phyloP scores from a whole-genome alignment of 2,113 vertebrate species.

The Diphyllodes magnificus region DNA sequence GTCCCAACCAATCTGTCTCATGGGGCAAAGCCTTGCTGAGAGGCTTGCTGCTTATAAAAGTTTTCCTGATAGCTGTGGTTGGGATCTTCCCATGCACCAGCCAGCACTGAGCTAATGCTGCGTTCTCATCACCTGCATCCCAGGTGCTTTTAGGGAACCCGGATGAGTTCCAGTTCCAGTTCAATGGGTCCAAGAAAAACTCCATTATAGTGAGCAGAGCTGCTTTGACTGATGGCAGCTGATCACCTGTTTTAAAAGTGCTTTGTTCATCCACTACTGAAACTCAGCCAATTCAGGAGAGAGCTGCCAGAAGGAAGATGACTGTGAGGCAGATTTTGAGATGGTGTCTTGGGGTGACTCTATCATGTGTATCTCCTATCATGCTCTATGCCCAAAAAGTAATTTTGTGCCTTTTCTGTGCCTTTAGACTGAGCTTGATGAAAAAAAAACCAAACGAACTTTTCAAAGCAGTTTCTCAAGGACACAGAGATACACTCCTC shows the following conservation, averaged over 20 bases:
- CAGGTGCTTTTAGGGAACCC: neutral
- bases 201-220: neutral
- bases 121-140: neutral
- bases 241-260: neutral
- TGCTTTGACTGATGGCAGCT: neutral
- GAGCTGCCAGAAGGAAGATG: neutral
- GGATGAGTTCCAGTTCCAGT: neutral
- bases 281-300: neutral
- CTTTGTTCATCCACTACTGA: neutral
- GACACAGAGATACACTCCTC: too few species aligned
- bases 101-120: neutral
- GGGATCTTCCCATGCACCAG: neutral
- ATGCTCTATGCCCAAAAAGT: too few species aligned
- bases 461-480: too few species aligned
- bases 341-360: too few species aligned
- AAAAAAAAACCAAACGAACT: too few species aligned
- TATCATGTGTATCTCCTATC: too few species aligned
- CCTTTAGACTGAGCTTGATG: too few species aligned
- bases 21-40: neutral
- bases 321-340: neutral
- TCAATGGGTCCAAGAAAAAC: neutral
- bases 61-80: neutral
- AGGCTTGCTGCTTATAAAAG: neutral
- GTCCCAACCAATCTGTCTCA: neutral
- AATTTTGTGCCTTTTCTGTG: too few species aligned